Conservation (phyloP, 1,140 invertebrate genomes). For the Dinothrombium tinctorium region DNA sequence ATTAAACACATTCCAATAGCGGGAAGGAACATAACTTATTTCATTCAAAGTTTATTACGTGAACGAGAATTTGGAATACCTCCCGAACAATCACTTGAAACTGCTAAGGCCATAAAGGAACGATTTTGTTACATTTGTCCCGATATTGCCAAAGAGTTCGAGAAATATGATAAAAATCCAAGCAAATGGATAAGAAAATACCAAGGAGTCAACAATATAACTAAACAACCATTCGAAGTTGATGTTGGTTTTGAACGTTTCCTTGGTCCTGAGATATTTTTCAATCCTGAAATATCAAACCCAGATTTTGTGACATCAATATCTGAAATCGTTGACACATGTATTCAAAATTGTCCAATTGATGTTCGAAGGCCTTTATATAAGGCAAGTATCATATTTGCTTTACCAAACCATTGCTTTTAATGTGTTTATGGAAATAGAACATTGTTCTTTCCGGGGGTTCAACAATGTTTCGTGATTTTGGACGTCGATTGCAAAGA, state of each 20-base stretch:
- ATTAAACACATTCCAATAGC: constrained; percentile 99
- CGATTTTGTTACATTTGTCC: constrained; percentile 77
- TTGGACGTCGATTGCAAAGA: constrained; percentile 74
- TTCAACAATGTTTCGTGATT: constrained; percentile 98
- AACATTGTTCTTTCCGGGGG: constrained; percentile 98
- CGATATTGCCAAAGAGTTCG: constrained; percentile 97
- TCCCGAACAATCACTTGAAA: constrained; percentile 95
- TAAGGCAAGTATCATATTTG: constrained; percentile 33
- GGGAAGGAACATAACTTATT: constrained; percentile 95
- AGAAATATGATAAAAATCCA: constrained; percentile 88
- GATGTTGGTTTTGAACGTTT: constrained; percentile 99
- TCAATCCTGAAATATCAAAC: constrained; percentile 97
- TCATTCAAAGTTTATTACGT: constrained; percentile 86
- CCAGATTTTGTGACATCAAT: constrained; percentile 92
- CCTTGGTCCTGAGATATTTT: constrained; percentile 96
- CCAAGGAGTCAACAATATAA: constrained; percentile 74
- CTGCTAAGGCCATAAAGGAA: constrained; percentile 49
- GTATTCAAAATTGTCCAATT: constrained; percentile 98
- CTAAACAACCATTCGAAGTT: constrained; percentile 74
- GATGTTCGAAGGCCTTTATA: constrained; percentile 91
- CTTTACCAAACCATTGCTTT: too few relatives aligned
- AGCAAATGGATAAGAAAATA: constrained; percentile 85
- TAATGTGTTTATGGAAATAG: constrained; percentile 16
- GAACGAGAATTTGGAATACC: constrained; percentile 94
- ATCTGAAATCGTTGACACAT: constrained; percentile 91